Evolutionary conservation across 2,797 vertebrate species (phyloP), one percentile per base, ranked within the genome.

Genomic region (Discoglossus pictus): DNA sequence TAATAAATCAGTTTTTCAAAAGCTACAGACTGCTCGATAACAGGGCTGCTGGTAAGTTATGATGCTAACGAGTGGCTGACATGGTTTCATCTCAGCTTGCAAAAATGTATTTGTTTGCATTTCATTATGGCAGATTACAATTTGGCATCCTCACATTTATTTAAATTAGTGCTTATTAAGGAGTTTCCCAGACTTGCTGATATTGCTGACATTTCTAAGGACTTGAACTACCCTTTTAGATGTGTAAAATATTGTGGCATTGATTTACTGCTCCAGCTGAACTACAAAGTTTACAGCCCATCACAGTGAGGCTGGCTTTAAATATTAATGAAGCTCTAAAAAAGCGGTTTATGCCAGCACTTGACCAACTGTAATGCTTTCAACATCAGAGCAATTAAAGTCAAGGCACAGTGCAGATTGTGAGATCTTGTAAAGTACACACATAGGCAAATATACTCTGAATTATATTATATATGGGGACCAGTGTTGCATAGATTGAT

Each of bases 251-350:
- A 71, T 44, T 50, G 53, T 43, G 24, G 25, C 61, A 46, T 36
- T 64, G 68, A 71, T 71, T 70, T 71, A 71, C 25, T 50, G 53
- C 46, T 44, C 47, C 44, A 58, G 58, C 60, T 31, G 23, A 63
- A 38, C 68, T 47, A 50, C 35, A 16, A 40, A 27, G 34, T 56
- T 63, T 63, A 48, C 43, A 50, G 52, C 51, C 47, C 52, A 43
- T 63, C 48, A 10, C 23, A 27, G 42, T 2, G 15, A 40, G 25
- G 51, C 38, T n/a, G 18, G 44, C 13, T 55, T 16, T 62, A 69
- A 62, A 69, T 69, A 69, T 61, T 69, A 55, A 69, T 62, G 31
- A 69, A 55, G 8, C 20, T 39, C 1, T 42, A 23, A 48, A 66
- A 20, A 56, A 56, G 17, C 39, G 8, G 16, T 46, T 3, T 15